Base-by-base conservation (phyloP, 2,113 vertebrate species). In the Eurystomus gularis region DNA sequence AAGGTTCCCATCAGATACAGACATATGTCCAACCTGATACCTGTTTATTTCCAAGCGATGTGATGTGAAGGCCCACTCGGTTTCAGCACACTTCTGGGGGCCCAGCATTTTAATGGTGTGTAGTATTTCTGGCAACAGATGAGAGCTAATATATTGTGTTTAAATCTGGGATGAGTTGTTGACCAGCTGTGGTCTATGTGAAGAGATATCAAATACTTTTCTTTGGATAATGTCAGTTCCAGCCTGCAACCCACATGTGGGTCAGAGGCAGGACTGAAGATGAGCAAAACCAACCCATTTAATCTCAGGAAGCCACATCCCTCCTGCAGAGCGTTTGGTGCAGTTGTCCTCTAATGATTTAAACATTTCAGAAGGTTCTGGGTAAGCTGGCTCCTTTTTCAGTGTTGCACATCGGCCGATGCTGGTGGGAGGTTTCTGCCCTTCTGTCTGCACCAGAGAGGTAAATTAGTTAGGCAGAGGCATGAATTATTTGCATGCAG, bases 191-290 rank as follows among this genome's bases (percentile, higher is more conserved):
- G 92, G 95, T 94, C 96, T 93, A 84, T 97, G 93, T 73, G 75
- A 93, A 90, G 95, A 94, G 88, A 90, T 87, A 96, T 20, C 52
- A 80, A 94, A 94, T 80, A 60, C 60, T 94, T 96, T 95, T 93
- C 93, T 94, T 96, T 60, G 76, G 94, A 91, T 96, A 97, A 93
- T 94, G 90, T 95, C 79, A 92, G 70, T 96, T 96, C 93, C 76
- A 96, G 96, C 93, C 97, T 98, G 97, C 96, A 97, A 78, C 92
- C 95, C 98, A 98, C 54, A 82, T 98, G 97, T 95, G 93, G 93
- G 96, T 96, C 91, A 94, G 85, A 91, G 61, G 65, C 83, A 89
- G 73, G 86, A 88, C 81, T 13, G 20, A 89, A 91, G 89, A 88
- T 83, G 58, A 52, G 86, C 71, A 96, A 94, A 97, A 91, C 68